Percentiles rank a stretch among this genome's conserved stretches.
These are phyloP conservation scores for Spisula subtruncata DNA, from an alignment of 2,888 invertebrate species.

Conservation along the genomic window DNA sequence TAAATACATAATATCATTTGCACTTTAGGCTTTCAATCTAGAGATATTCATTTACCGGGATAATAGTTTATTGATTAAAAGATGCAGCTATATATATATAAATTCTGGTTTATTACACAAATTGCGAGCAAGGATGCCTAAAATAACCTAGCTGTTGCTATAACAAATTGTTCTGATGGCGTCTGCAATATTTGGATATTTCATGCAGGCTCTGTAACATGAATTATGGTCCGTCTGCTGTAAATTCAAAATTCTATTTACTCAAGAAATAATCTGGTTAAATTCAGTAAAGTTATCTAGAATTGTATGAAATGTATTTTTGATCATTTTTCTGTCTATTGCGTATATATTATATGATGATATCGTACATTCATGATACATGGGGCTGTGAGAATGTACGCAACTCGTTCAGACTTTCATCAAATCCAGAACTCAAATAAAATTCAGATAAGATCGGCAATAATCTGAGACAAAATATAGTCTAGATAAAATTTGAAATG, in stretches of 20 bases:
- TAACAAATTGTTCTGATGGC: neutral
- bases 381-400: neutral
- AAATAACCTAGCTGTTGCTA: neutral
- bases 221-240: slow-evolving; percentile 26
- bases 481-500: no score
- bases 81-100: neutral
- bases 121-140: neutral
- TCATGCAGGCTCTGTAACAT: neutral
- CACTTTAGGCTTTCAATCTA: neutral
- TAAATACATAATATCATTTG: neutral
- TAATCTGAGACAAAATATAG: no score
- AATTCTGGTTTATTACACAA: neutral
- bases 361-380: neutral
- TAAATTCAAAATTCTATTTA: slow-evolving; percentile 19
- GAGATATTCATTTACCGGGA: neutral
- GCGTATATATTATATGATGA: no score
- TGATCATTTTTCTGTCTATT: neutral
- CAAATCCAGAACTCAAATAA: neutral
- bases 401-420: neutral
- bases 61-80: neutral
- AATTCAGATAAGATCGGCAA: neutral
- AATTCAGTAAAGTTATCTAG: neutral
- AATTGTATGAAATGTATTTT: slow-evolving; percentile 8
- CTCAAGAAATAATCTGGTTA: neutral
- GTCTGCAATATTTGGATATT: slow-evolving; percentile 7